Percentiles rank a stretch among this genome's conserved stretches.
Evolutionary conservation across 2,888 invertebrate genomes (phyloP).

Genomic region (Tolmerus cingulatus): DNA sequence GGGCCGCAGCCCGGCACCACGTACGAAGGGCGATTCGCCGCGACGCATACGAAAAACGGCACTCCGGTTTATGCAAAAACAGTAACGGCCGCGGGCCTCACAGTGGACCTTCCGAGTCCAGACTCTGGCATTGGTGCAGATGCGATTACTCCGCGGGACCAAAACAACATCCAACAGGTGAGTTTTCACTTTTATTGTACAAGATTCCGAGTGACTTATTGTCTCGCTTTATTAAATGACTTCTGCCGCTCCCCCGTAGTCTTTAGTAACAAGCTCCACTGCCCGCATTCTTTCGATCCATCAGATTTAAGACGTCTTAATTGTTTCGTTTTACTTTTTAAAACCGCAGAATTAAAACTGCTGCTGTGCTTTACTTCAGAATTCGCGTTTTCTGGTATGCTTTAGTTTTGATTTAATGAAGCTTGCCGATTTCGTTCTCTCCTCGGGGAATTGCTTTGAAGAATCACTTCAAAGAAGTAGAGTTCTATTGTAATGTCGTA

Average conservation of each 20-base stretch:
- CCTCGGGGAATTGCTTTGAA: background rate
- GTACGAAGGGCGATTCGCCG: conserved; percentile 62
- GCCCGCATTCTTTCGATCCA: background rate
- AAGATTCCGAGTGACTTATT: background rate
- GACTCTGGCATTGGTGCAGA: conserved; percentile 96
- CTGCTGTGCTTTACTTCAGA: background rate
- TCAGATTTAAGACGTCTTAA: background rate
- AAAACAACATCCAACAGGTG: conserved; percentile 90
- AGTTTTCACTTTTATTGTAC: conserved; percentile 57
- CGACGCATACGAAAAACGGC: conserved; percentile 57
- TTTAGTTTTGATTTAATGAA: background rate
- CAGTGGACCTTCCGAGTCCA: conserved; percentile 93
- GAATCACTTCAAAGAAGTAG: background rate
- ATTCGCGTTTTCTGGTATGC: background rate
- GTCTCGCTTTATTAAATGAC: background rate
- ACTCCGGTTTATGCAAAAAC: conserved; percentile 63
- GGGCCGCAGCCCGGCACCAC: conserved; percentile 59
- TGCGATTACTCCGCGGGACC: conserved; percentile 89
- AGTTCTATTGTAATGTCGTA: no score
- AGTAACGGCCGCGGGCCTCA: conserved; percentile 80
- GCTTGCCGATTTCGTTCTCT: no score
- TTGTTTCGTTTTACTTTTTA: background rate
- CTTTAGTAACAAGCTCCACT: background rate
- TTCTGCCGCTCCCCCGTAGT: background rate
- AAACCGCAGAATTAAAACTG: background rate